Evolutionary conservation across 2,113 vertebrate genomes (phyloP), one percentile per base, ranked within the genome.

Genomic region (Xenopus borealis): DNA sequence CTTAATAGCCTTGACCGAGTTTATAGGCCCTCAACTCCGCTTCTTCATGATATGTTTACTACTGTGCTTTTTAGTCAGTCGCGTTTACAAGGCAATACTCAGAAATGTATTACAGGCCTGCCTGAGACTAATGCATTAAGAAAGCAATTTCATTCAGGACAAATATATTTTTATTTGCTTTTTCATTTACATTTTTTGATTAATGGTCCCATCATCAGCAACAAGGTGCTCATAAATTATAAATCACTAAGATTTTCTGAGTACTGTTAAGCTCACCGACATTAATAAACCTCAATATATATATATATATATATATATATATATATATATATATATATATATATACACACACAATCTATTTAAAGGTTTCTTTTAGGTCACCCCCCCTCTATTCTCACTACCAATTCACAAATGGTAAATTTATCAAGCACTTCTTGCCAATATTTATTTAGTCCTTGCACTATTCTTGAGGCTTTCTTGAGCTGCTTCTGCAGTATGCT

Each of bases 101-200:
- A 33, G 6, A 14, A 64, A 46, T 46, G 17, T 18, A 66, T 46
- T 66, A 50, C 44, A 50, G 65, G 65, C 14, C 65, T 67, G 9
- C 10, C n/a, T 12, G 45, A 45, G 65, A 67, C 46, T n/a, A 46
- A 18, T 14, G 44, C 46, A 19, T 46, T 20, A 50, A 67, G 46
- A 45, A 20, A 50, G 65, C 65, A 67, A 50, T 67, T 23, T 50
- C 46, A 12, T 50, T 13, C n/a, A 47, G 3, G 19, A 1, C 7
- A 45, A 50, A 67, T 67, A 13, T 23, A 67, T 50, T 67, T 19
- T 67, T 27, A 27, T 27, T 27, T 67, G 47, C 11, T 1, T 9
- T 67, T 66, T 45, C 18, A 19, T 10, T 66, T 46, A 66, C n/a
- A 66, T n/a, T 50, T 50, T 67, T 67, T 67, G n/a, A 67, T 50